Conservation (phyloP, 2,113 vertebrate species). For the Rousettus leschenaultii region DNA sequence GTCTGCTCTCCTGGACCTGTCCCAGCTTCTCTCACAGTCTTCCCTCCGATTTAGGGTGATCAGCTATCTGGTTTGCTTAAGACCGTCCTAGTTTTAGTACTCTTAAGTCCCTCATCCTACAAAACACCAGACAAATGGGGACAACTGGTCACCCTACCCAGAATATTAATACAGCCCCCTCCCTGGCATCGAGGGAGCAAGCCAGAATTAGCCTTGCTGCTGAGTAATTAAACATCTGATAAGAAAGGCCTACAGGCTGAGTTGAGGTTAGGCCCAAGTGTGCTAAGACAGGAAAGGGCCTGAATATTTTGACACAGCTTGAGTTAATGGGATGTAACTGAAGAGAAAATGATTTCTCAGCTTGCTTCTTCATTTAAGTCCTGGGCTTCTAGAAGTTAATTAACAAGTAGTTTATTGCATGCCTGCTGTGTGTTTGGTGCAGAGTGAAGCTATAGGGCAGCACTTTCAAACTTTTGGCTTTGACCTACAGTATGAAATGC, state of each 20-base stretch:
- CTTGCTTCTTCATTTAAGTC: conserved; percentile 20
- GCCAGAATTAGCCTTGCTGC: background rate
- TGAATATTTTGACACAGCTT: conserved; percentile 3
- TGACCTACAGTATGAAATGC: background rate
- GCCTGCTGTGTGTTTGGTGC: background rate
- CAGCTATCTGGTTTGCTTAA: background rate
- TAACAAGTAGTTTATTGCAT: conserved; percentile 2
- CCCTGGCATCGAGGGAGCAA: background rate
- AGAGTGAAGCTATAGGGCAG: background rate
- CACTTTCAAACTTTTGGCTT: background rate
- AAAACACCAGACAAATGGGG: background rate
- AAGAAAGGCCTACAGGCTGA: background rate
- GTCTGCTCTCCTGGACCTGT: background rate
- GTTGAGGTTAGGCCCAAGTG: background rate
- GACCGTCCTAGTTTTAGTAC: background rate
- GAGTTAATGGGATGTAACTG: conserved; percentile 32
- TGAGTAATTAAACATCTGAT: background rate
- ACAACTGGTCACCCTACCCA: background rate
- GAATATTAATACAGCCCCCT: background rate
- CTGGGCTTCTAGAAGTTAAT: conserved; percentile 40
- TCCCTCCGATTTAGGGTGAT: background rate
- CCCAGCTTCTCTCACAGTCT: background rate
- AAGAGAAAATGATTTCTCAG: conserved; percentile 18
- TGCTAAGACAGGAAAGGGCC: background rate
- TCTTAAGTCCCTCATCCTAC: background rate